Conservation (phyloP, 2,113 vertebrate species). For the Leiothrix lutea region DNA sequence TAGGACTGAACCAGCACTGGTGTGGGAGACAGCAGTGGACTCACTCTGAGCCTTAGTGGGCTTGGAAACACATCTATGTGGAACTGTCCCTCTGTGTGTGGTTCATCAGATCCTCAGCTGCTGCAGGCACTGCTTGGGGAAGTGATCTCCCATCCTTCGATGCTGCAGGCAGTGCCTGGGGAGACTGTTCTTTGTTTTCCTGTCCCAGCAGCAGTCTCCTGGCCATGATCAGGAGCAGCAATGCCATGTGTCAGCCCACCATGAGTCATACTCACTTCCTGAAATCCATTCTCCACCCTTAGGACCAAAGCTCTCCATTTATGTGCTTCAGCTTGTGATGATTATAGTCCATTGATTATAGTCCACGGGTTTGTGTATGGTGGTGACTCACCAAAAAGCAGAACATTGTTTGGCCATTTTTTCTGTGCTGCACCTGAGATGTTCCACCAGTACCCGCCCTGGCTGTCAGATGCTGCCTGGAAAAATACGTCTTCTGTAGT, state of each 20-base stretch:
- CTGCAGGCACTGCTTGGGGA: neutral
- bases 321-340: neutral
- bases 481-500: neutral
- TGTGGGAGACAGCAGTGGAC: neutral
- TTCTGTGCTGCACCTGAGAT: neutral
- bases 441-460: neutral
- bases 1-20: neutral
- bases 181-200: neutral
- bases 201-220: neutral
- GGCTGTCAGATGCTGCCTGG: neutral
- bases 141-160: neutral
- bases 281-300: neutral
- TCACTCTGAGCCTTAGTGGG: neutral
- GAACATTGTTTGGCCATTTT: neutral
- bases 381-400: neutral
- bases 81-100: rapidly evolving
- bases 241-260: neutral
- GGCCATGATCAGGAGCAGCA: neutral
- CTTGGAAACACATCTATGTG: neutral
- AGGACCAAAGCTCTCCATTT: neutral
- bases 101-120: neutral
- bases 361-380: neutral
- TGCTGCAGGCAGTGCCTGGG: neutral
- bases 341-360: neutral
- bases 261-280: neutral